A percentile compares a stretch with the other conserved stretches of the same genome.
Evolutionary conservation across 2,797 vertebrate species (phyloP).

Genomic region (Enteromius fasciolatus): DNA sequence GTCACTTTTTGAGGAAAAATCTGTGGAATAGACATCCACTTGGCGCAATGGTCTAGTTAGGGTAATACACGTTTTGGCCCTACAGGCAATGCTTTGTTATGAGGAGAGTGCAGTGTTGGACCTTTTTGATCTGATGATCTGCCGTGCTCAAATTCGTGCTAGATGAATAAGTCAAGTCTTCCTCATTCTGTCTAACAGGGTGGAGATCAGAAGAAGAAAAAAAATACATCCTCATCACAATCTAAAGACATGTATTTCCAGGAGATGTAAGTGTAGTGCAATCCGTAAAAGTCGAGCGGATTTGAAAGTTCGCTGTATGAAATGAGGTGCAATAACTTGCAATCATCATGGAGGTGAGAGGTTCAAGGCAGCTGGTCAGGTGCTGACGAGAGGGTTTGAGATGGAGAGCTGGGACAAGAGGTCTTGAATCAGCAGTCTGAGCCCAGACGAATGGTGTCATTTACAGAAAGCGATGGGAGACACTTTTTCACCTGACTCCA

Average conservation of each 20-base stretch:
- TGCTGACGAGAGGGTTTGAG: conserved; percentile 35
- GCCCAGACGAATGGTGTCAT: conserved; percentile 55
- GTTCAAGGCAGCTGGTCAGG: conserved; percentile 21
- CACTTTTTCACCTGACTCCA: conserved; percentile 45
- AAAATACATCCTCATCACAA: neutral
- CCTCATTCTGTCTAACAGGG: neutral
- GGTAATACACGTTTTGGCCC: conserved; percentile 7
- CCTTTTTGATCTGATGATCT: conserved; percentile 16
- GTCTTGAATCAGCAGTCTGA: conserved; percentile 48
- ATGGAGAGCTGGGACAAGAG: conserved; percentile 13
- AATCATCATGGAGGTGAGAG: conserved; percentile 36
- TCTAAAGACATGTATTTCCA: neutral
- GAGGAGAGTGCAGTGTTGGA: neutral
- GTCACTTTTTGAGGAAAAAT: neutral
- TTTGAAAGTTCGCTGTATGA: conserved; percentile 17
- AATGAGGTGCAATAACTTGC: conserved; percentile 42
- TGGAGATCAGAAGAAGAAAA: conserved; percentile 2
- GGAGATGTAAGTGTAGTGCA: conserved; percentile 7
- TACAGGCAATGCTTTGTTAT: conserved; percentile 33
- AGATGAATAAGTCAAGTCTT: conserved; percentile 33
- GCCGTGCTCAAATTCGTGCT: conserved; percentile 1
- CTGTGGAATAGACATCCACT: neutral
- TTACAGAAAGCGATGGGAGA: conserved; percentile 44
- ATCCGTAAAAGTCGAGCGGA: neutral
- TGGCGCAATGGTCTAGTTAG: conserved; percentile 1